These are phyloP conservation scores for Leucoma salicis DNA, from an alignment of 2,888 invertebrate genomes.

Conservation along the genomic window DNA sequence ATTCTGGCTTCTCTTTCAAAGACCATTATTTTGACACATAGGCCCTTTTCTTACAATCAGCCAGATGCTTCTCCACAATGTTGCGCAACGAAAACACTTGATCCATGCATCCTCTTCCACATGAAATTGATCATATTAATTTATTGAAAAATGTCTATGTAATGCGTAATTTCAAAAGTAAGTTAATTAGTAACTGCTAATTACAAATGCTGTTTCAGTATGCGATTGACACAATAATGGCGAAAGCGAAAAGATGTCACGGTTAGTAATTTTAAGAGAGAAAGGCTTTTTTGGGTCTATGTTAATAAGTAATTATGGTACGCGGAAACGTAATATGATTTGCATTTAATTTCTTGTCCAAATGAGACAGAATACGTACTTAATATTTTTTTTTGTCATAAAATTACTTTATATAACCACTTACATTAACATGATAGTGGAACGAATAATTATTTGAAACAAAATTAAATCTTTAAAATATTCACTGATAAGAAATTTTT, in stretches of 20 bases:
- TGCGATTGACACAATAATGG: constrained; percentile 69
- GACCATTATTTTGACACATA: no score
- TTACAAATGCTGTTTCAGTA: constrained; percentile 61
- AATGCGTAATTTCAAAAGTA: constrained; percentile 29
- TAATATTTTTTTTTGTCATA: constrained; percentile 14
- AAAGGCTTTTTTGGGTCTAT: constrained; percentile 60
- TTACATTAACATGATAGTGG: constrained; percentile 14
- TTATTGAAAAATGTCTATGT: no score
- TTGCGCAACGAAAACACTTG: no score
- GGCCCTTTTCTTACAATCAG: no score
- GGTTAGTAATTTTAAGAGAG: constrained; percentile 70
- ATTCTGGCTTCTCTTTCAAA: no score
- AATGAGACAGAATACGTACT: constrained; percentile 20
- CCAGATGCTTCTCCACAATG: no score
- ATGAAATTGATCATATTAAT: no score
- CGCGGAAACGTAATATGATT: constrained; percentile 27
- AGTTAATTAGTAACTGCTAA: constrained; percentile 63
- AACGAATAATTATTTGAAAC: no score
- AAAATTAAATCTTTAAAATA: no score
- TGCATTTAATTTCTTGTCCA: constrained; percentile 25
- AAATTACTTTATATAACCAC: constrained; percentile 20
- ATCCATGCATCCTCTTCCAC: no score
- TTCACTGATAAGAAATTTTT: no score
- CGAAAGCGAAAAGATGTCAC: constrained; percentile 76
- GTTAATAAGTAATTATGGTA: constrained; percentile 36